These are phyloP conservation scores for Napeogenes inachia DNA, from an alignment of 2,888 invertebrate species.

Conservation along the genomic window DNA sequence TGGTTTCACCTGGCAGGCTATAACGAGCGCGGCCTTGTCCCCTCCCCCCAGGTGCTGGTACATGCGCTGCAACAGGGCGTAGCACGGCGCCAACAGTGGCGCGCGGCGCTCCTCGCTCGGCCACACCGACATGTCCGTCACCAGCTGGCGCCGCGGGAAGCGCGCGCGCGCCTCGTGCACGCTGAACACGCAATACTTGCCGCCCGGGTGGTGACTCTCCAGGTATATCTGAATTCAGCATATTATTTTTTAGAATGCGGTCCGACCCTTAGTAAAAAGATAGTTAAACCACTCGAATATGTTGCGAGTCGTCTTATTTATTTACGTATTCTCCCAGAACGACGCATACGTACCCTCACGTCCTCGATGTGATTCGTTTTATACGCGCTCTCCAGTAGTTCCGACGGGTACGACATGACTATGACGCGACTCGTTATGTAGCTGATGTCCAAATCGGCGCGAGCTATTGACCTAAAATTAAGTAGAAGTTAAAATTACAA, in stretches of 20 bases:
- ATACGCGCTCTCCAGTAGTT: conserved; percentile 95
- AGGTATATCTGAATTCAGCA: conserved; percentile 77
- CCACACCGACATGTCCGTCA: conserved; percentile 80
- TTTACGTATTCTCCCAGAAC: not conserved
- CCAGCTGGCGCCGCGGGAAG: conserved; percentile 78
- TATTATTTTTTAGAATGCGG: too few species aligned
- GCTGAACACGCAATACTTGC: conserved; percentile 91
- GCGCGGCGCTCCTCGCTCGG: conserved; percentile 82
- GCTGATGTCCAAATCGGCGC: conserved; percentile 92
- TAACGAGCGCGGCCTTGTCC: conserved; percentile 87
- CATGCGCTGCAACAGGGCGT: conserved; percentile 91
- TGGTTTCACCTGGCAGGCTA: conserved; percentile 86
- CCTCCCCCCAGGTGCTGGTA: conserved; percentile 90
- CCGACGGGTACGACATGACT: conserved; percentile 97
- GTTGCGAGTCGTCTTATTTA: not conserved
- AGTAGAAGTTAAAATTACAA: conserved; percentile 1
- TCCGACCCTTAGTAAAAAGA: not conserved
- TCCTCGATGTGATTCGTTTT: conserved; percentile 95
- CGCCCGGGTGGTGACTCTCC: conserved; percentile 85
- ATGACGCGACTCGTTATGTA: conserved; percentile 94
- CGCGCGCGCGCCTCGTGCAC: conserved; percentile 78
- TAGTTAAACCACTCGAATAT: not conserved
- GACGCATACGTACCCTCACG: conserved; percentile 77
- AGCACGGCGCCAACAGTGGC: conserved; percentile 87
- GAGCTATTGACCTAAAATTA: conserved; percentile 83